Evolutionary conservation across 2,888 invertebrate genomes (phyloP).

Genomic region (Bursaphelenchus okinawaensis): DNA sequence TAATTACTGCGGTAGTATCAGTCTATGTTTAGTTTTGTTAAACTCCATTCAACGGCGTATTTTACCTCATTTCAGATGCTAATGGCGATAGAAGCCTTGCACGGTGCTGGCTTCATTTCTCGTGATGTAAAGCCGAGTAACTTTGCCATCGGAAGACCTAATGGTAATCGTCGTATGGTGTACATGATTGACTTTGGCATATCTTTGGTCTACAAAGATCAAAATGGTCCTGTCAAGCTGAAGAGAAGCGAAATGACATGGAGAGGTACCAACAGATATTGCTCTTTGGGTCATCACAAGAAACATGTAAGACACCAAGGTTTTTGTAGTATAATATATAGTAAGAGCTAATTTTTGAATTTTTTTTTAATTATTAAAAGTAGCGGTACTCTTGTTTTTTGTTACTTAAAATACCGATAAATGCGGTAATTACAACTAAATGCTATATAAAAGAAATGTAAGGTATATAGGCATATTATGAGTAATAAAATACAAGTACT

Average conservation of each 20-base stretch:
- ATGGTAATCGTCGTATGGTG: slow-evolving; percentile 4
- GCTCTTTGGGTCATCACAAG: not conserved
- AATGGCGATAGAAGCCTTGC: slow-evolving; percentile 14
- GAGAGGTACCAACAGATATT: slow-evolving; percentile 15
- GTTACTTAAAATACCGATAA: too few species aligned
- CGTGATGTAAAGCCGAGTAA: slow-evolving; percentile 16
- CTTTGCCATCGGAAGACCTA: slow-evolving; percentile 12
- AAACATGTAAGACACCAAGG: not conserved
- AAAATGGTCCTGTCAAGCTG: slow-evolving; percentile 4
- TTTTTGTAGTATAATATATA: too few species aligned
- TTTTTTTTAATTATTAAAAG: not conserved
- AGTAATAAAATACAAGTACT: not conserved
- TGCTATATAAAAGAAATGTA: too few species aligned
- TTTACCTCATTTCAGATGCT: slow-evolving; percentile 18
- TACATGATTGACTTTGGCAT: slow-evolving; percentile 20
- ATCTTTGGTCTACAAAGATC: slow-evolving; percentile 8
- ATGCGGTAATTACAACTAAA: too few species aligned
- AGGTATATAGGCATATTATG: not conserved
- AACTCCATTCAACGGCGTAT: too few species aligned
- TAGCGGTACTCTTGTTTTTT: too few species aligned
- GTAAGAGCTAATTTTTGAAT: not conserved
- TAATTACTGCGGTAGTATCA: too few species aligned
- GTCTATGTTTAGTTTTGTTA: too few species aligned
- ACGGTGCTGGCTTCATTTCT: slow-evolving; percentile 14
- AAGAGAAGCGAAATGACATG: not conserved